These are phyloP conservation scores for Zygothrica quintamaculata DNA, from an alignment of 2,888 invertebrate genomes.

Conservation along the genomic window DNA sequence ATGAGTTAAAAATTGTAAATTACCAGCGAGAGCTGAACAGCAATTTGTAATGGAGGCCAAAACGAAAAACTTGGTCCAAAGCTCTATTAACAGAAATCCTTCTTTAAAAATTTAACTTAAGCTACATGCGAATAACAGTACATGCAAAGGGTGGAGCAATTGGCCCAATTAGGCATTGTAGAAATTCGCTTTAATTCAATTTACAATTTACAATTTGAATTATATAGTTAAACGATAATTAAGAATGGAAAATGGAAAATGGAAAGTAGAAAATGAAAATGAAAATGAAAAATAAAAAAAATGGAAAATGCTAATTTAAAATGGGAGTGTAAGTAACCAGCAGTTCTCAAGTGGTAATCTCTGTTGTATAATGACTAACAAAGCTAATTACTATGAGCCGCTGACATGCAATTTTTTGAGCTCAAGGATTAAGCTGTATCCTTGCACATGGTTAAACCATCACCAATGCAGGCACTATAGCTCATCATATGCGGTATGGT, in stretches of 20 bases:
- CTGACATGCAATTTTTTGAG: constrained; percentile 47
- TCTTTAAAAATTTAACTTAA: too few species aligned
- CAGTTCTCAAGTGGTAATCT: constrained; percentile 42
- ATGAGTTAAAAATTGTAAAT: constrained; percentile 62
- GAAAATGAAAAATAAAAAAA: too few species aligned
- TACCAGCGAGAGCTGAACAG: constrained; percentile 34
- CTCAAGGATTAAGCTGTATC: not conserved
- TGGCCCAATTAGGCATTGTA: constrained; percentile 43
- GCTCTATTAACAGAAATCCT: too few species aligned
- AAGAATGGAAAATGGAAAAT: not conserved
- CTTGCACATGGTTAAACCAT: constrained; percentile 84
- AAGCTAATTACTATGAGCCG: constrained; percentile 64
- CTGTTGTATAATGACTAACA: constrained; percentile 64
- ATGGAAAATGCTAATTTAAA: too few species aligned
- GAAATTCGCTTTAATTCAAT: constrained; percentile 71
- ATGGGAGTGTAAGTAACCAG: not conserved
- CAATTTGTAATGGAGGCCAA: constrained; percentile 14
- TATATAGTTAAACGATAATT: constrained; percentile 9
- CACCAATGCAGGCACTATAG: constrained; percentile 90
- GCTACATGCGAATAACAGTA: not conserved
- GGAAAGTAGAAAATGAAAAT: too few species aligned
- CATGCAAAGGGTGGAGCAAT: constrained; percentile 35
- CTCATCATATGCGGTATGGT: constrained; percentile 91
- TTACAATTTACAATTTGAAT: constrained; percentile 65
- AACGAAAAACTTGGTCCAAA: constrained; percentile 18